Percentiles rank a stretch among this genome's conserved stretches.
phyloP scores from a whole-genome alignment of 1,140 invertebrate species.

The Rhyacophila brunnea region DNA sequence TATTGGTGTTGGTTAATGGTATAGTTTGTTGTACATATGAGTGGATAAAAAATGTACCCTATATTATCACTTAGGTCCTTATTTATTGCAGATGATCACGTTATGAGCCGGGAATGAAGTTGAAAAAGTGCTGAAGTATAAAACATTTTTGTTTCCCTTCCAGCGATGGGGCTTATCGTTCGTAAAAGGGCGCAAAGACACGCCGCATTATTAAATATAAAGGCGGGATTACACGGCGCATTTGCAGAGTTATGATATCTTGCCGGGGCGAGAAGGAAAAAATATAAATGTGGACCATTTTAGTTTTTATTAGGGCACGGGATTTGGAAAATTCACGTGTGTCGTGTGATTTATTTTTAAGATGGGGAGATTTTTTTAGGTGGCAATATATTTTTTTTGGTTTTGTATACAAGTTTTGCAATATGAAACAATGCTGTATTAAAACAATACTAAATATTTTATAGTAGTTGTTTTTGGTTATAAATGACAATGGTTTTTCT shows the following conservation, averaged over 20 bases:
- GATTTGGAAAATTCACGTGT: not conserved
- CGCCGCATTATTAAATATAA: conserved; percentile 33
- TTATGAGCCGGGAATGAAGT: no score
- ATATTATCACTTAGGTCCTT: no score
- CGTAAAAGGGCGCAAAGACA: conserved; percentile 19
- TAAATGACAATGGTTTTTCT: no score
- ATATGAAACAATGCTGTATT: not conserved
- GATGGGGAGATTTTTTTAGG: no score
- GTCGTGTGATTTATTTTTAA: no score
- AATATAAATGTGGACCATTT: conserved; percentile 8
- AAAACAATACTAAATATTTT: not conserved
- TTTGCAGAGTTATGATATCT: conserved; percentile 22
- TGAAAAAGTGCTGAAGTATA: no score
- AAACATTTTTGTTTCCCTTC: conserved; percentile 19
- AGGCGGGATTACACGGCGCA: conserved; percentile 26
- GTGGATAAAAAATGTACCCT: no score
- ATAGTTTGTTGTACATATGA: no score
- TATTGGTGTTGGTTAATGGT: no score
- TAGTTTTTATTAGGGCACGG: not conserved
- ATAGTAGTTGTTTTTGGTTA: not conserved
- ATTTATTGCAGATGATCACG: no score
- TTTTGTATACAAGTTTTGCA: not conserved
- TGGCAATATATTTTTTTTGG: not conserved
- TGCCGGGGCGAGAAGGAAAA: not conserved
- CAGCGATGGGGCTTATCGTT: conserved; percentile 20